Evolutionary conservation across 2,797 vertebrate species (phyloP).

Genomic region (Cyclura pinguis): DNA sequence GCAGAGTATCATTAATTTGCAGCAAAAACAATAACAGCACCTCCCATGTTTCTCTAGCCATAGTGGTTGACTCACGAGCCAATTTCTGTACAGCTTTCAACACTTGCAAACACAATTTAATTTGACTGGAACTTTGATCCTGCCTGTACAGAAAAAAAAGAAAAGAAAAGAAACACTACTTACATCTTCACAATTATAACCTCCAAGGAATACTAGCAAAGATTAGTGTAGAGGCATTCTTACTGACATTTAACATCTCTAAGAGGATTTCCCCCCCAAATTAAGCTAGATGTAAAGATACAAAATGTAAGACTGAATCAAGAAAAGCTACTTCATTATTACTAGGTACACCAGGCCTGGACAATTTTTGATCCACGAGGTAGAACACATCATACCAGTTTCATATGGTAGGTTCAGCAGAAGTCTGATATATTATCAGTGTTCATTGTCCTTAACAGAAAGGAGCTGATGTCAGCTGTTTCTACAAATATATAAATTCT

Average conservation of each 20-base stretch:
- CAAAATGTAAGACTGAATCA: background rate
- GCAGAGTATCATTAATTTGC: slow-evolving; percentile 90
- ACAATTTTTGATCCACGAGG: background rate
- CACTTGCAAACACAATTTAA: slow-evolving; percentile 91
- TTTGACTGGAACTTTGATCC: slow-evolving; percentile 86
- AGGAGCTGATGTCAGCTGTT: too few relatives aligned
- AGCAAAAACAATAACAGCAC: slow-evolving; percentile 92
- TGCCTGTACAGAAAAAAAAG: slow-evolving; percentile 81
- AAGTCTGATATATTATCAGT: background rate
- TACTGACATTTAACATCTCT: background rate
- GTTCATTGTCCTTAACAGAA: background rate
- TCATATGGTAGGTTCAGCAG: background rate
- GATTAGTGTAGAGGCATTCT: background rate
- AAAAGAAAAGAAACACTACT: slow-evolving; percentile 53
- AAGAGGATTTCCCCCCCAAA: background rate
- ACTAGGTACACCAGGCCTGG: background rate
- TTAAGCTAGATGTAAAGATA: background rate
- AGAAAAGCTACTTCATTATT: background rate
- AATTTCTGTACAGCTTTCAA: slow-evolving; percentile 90
- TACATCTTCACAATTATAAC: background rate
- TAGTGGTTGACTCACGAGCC: slow-evolving; percentile 87
- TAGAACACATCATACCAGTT: background rate
- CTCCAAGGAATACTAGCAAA: background rate
- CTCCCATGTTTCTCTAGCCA: slow-evolving; percentile 95
- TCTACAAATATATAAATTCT: too few relatives aligned